Base-by-base conservation (phyloP, 2,888 invertebrate species). In the Eupithecia inturbata region DNA sequence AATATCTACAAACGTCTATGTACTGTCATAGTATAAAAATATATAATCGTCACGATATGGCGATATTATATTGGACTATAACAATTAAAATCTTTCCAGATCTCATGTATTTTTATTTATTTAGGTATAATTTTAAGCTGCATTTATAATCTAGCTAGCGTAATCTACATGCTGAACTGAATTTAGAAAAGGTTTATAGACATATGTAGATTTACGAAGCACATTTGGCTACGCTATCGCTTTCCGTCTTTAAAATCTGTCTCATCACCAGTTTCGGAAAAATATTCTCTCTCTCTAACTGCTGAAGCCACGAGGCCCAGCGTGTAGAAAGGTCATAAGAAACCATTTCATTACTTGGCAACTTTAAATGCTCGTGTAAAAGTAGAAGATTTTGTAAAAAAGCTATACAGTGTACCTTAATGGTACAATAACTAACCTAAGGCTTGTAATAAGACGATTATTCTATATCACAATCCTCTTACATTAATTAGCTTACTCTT, bases 391-490 rank as follows among this genome's bases (percentile, higher is more conserved):
- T 75, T 64, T 76, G 72, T 78, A 78, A 76, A 78, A 79, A 74
- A 78, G 71, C 76, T 78, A 76, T 70, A 80, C 67, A 66, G 28
- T 73, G 68, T 78, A 80, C 80, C 80, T 68, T 78, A 77, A 71
- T 76, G 79, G 80, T 79, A 80, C 73, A 22, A 68, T 41, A 60
- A 76, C 31, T 74, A 70, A 63, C 64, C 71, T 81, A 84, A 81
- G 83, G 82, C 81, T 84, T 86, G 87, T 75, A 83, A 90, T 88
- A 84, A 83, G 85, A 88, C 77, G 85, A 88, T 89, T 88, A 91
- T 84, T 86, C 87, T 89, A 91, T 91, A 91, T 91, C 91, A 91
- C 91, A 91, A 89, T 91, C 90, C 88, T 88, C 81, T 81, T 80
- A 82, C 83, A 81, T 82, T 85, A 81, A 82, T 85, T 83, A 84